These are phyloP conservation scores for Siderastrea radians DNA, from an alignment of 92 coral and sea anemone genomes.

Conservation along the genomic window DNA sequence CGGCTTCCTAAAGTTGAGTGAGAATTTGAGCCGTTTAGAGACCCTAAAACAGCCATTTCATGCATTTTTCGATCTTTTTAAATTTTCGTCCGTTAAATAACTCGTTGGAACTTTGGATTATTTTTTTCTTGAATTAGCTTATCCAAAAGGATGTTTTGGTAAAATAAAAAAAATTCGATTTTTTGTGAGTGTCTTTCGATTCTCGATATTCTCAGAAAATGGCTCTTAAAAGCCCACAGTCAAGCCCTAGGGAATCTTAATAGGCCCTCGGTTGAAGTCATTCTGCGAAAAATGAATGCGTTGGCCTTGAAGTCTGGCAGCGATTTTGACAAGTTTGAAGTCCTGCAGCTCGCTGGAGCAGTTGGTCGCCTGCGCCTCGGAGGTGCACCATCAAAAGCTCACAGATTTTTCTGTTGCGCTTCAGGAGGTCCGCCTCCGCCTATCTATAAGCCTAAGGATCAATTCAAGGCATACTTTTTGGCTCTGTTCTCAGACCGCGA, in stretches of 20 bases:
- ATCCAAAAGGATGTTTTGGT: too few species aligned
- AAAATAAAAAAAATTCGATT: too few species aligned
- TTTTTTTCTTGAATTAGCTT: too few species aligned
- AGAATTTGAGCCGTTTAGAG: too few species aligned
- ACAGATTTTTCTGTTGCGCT: conserved; percentile 23
- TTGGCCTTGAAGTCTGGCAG: conserved; percentile 18
- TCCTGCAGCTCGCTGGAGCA: conserved; percentile 29
- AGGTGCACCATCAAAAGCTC: conserved; percentile 7
- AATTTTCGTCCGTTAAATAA: too few species aligned
- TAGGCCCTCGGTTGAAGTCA: background rate
- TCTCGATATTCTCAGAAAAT: too few species aligned
- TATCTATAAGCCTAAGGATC: background rate
- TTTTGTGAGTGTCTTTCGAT: too few species aligned
- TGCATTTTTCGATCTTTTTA: too few species aligned
- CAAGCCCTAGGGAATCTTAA: conserved; percentile 7
- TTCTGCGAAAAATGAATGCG: conserved; percentile 2
- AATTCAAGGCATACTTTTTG: conserved; percentile 34
- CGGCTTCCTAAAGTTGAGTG: too few species aligned
- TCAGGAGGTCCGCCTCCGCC: conserved; percentile 16
- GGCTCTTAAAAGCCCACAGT: background rate
- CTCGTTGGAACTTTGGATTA: too few species aligned
- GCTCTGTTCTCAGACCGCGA: conserved; percentile 37
- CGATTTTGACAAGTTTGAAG: conserved; percentile 43
- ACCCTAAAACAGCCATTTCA: too few species aligned
- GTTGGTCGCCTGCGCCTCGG: too few species aligned